Percentiles rank a stretch among this genome's conserved stretches.
Evolutionary conservation across 2,113 vertebrate species (phyloP).

Genomic region (Emydura subglobosa): DNA sequence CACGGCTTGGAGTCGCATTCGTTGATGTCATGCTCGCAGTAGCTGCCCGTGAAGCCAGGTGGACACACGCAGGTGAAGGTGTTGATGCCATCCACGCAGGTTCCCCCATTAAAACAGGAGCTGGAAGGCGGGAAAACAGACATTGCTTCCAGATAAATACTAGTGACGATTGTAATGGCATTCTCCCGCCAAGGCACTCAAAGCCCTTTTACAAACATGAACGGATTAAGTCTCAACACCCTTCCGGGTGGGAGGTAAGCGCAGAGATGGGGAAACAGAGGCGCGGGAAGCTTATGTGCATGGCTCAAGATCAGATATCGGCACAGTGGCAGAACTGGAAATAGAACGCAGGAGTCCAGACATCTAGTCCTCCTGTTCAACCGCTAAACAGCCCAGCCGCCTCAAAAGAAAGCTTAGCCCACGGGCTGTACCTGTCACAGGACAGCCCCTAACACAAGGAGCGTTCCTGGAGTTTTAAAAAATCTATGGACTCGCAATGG

Average conservation of each 20-base stretch:
- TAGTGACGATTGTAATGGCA: rapidly evolving
- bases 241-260: rapidly evolving
- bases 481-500: neutral
- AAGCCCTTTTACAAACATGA: neutral
- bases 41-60: constrained; percentile 92
- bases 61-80: constrained; percentile 93
- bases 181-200: rapidly evolving
- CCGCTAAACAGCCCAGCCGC: neutral
- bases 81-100: constrained; percentile 95
- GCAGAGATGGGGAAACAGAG: neutral
- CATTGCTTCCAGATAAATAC: neutral
- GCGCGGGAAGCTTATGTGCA: neutral
- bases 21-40: constrained; percentile 95
- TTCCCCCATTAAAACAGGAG: constrained; percentile 96
- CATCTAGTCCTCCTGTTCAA: neutral
- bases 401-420: no score
- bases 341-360: rapidly evolving
- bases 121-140: constrained; percentile 66
- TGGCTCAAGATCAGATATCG: neutral
- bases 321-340: neutral
- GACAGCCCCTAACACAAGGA: neutral
- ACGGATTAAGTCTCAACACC: neutral
- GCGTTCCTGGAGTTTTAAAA: neutral
- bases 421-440: neutral
- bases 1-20: constrained; percentile 96